Evolutionary conservation across 2,888 invertebrate genomes (phyloP).

Genomic region (Metalampra italica): DNA sequence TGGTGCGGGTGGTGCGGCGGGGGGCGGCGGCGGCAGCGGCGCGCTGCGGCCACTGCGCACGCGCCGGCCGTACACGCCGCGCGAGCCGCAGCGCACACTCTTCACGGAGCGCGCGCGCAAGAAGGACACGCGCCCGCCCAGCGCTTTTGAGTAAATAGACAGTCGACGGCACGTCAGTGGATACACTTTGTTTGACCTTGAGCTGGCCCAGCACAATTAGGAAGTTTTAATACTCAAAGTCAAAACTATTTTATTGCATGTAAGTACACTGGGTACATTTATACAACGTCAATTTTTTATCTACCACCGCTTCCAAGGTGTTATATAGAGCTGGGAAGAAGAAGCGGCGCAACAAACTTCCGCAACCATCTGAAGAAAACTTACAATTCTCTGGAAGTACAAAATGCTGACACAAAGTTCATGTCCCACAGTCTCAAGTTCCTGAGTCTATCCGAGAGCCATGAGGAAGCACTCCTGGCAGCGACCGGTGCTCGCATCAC

Average conservation of each 20-base stretch:
- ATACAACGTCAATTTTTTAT: too few species aligned
- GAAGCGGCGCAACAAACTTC: too few species aligned
- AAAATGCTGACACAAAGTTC: too few species aligned
- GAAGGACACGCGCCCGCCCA: slow-evolving; percentile 81
- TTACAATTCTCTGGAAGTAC: too few species aligned
- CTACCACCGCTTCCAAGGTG: too few species aligned
- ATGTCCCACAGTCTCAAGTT: slow-evolving; percentile 79
- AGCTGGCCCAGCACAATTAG: too few species aligned
- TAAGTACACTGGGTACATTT: too few species aligned
- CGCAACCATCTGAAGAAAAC: too few species aligned
- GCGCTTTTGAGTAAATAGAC: slow-evolving; percentile 83
- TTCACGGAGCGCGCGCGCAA: slow-evolving; percentile 78
- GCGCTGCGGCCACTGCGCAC: slow-evolving; percentile 83
- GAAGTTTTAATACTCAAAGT: background rate
- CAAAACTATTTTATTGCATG: too few species aligned
- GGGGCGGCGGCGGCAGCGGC: slow-evolving; percentile 30
- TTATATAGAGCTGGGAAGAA: too few species aligned
- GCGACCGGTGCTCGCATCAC: slow-evolving; percentile 33
- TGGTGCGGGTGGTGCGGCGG: slow-evolving; percentile 39
- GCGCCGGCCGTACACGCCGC: slow-evolving; percentile 91
- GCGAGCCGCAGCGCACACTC: slow-evolving; percentile 87
- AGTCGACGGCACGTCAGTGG: too few species aligned
- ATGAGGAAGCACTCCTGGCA: slow-evolving; percentile 40
- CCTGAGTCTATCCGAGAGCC: slow-evolving; percentile 72
- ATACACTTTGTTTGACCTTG: too few species aligned